phyloP scores from a whole-genome alignment of 2,113 vertebrate genomes.

The Cygnus buccinator region DNA sequence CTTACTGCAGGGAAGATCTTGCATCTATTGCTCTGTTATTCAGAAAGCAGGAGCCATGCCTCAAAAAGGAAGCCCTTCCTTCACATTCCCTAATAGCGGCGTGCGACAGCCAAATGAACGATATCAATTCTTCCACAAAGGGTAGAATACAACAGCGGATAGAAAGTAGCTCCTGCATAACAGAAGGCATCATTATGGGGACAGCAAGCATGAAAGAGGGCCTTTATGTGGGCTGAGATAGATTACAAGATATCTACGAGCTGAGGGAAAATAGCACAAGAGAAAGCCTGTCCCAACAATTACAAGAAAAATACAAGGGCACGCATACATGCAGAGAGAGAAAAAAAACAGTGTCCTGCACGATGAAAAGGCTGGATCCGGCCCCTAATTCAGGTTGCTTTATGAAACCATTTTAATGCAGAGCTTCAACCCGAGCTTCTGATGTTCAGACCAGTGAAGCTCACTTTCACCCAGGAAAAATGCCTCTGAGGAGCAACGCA shows the following conservation, averaged over 20 bases:
- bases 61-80: background rate
- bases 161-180: constrained; percentile 18
- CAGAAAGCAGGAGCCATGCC: background rate
- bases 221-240: background rate
- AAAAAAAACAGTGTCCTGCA: background rate
- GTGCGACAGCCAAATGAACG: background rate
- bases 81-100: background rate
- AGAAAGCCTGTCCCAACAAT: background rate
- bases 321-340: background rate
- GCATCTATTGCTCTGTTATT: background rate
- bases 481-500: background rate
- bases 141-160: background rate
- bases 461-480: background rate
- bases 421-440: background rate
- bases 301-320: background rate
- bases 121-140: background rate
- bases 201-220: background rate
- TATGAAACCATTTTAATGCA: background rate
- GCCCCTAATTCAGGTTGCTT: background rate
- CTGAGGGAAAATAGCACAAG: background rate
- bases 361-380: background rate
- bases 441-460: background rate
- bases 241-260: background rate
- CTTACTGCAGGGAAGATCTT: background rate
- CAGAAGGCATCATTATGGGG: background rate